Base-by-base conservation (phyloP, 2,797 vertebrate species). In the Lithobates pipiens region DNA sequence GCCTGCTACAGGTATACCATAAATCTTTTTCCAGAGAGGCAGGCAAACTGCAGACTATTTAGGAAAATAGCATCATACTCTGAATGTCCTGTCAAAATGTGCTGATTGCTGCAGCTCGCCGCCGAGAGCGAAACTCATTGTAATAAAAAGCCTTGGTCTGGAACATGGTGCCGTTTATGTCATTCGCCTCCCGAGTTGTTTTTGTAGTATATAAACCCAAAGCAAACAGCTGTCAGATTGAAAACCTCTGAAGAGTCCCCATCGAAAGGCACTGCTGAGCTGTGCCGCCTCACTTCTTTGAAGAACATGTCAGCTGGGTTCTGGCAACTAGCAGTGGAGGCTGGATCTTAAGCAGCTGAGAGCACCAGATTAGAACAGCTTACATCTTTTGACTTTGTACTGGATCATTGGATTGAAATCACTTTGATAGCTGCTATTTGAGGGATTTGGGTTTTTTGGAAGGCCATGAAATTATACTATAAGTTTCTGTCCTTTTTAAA, bases 281-380 rank as follows among this genome's bases (percentile, higher is more conserved):
- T 90, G 67, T 27, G 34, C 89, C 89, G 50, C 89, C 89, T 85
- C 32, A 0, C 10, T 88, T 90, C 88, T 91, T 89, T 84, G 89
- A 91, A 92, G 89, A 90, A 78, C 86, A 80, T 90, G 87, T 94
- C 91, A 91, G 88, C 86, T 27, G 2, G 91, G 91, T 89, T 89
- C 89, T 93, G 91, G 91, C 91, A 95, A 92, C 89, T 90, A 88
- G 89, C 21, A 63, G 21, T 73, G 71, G 77, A 92, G 92, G 91
- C 84, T 89, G 91, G 93, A 90, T 94, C 95, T 94, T 93, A 93
- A 94, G 92, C 92, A 93, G 92, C 91, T 91, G 91, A 94, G 94
- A 93, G 91, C 67, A 44, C 88, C 91, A 93, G 93, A 96, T 97
- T 98, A 97, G 93, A 95, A 90, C 91, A 93, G 92, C 72, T 96